Base-by-base conservation (phyloP, 2,888 invertebrate genomes). In the Caenorhabditis sp. region DNA sequence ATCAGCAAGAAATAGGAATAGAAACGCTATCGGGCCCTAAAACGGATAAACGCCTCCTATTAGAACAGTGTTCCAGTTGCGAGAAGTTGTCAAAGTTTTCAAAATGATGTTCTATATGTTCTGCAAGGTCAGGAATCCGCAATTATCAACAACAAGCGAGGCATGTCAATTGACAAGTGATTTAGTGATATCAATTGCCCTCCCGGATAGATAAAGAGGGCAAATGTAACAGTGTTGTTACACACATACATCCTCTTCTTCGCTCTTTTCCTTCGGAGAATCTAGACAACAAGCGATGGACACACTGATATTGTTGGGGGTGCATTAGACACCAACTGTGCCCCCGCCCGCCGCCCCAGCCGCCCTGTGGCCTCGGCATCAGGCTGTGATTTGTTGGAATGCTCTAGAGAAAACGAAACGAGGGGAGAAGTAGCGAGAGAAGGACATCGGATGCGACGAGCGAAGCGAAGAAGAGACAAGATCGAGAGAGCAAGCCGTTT, bases 201-300 rank as follows among this genome's bases (percentile, higher is more conserved):
- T 15, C 47, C 61, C 61, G 55, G 64, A 62, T 37, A 56, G 35
- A 67, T 13, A 40, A 64, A 47, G 64, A 71, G 71, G 64, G 72
- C 56, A 72, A 72, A 64, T 72, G 72, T 72, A 72, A 72, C 72
- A 64, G 72, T 72, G 72, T 64, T 64, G 64, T 72, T 72, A 72
- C 72, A 72, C 64, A 22, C 51, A 18, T 11, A 2, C 5, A n/a
- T n/a, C 47, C 40, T 15, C 40, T 40, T 40, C 40, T 15, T 40
- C 40, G 32, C 32, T 32, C 13, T 15, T 40, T 15, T 40, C 13
- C 40, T 47, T 47, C 56, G 44, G 22, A 64, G 62, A 58, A 44
- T 64, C 56, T 56, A 72, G 64, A 72, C 72, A 72, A 72, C 72
- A 72, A 56, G 64, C 26, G 61, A 61, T 61, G 69, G 44, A 47